Conservation (phyloP, 2,797 vertebrate species). For the Saxicola maurus region DNA sequence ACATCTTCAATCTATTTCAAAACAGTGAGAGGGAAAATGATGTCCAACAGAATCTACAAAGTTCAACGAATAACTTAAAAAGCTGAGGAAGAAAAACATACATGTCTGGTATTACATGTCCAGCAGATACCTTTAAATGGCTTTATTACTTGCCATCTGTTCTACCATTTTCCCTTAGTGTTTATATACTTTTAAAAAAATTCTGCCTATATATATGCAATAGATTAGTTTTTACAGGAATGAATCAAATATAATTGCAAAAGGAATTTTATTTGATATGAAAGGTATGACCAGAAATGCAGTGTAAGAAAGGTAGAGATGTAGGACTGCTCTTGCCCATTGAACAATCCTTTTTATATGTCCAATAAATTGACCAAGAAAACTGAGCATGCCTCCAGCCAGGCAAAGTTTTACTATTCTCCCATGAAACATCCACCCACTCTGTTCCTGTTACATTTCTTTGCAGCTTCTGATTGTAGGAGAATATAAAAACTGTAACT, state of each 20-base stretch:
- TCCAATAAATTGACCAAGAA: conserved; percentile 41
- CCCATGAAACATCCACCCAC: conserved; percentile 43
- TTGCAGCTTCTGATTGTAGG: conserved; percentile 34
- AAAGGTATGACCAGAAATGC: conserved; percentile 17
- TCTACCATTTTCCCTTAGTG: conserved; percentile 7
- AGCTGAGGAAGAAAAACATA: not conserved
- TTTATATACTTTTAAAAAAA: conserved; percentile 41
- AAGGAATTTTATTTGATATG: conserved; percentile 37
- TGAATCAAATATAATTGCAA: conserved; percentile 19
- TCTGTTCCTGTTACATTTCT: conserved; percentile 24
- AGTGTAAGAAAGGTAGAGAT: conserved; percentile 17
- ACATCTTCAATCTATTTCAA: not conserved
- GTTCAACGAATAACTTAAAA: not conserved
- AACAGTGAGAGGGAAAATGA: not conserved
- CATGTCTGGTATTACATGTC: not conserved
- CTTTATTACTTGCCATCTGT: conserved; percentile 14
- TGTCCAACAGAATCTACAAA: not conserved
- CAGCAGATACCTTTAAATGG: not conserved
- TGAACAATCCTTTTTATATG: conserved; percentile 25
- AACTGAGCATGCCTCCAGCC: conserved; percentile 17
- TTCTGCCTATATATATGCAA: conserved; percentile 9
- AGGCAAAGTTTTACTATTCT: conserved; percentile 46
- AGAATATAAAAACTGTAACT: conserved; percentile 57
- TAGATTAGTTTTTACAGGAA: conserved; percentile 12
- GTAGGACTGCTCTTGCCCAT: not conserved